phyloP scores from a whole-genome alignment of 2,797 vertebrate genomes.

The Trematomus bernacchii region DNA sequence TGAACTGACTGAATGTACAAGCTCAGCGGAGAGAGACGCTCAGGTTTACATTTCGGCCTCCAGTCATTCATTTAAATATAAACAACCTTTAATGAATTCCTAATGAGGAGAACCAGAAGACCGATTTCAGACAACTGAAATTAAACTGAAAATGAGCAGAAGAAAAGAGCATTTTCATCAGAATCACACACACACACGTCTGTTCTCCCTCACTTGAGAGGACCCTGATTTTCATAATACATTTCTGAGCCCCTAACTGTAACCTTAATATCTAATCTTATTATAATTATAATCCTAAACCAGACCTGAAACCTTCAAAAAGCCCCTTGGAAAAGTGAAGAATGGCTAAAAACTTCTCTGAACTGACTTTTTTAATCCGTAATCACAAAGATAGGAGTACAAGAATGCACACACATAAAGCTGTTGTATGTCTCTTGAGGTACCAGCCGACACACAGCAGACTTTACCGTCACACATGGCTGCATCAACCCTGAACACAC shows the following conservation, averaged over 20 bases:
- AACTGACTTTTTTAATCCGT: background rate
- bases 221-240: background rate
- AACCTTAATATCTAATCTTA: background rate
- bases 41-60: slow-evolving; percentile 19
- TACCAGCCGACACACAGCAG: slow-evolving; percentile 33
- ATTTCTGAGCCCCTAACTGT: background rate
- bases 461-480: slow-evolving; percentile 39
- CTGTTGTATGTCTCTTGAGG: slow-evolving; percentile 17
- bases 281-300: background rate
- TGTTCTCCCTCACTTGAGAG: slow-evolving; percentile 1
- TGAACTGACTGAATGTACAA: slow-evolving; percentile 76
- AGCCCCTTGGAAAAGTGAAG: background rate
- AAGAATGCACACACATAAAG: background rate
- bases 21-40: slow-evolving; percentile 77
- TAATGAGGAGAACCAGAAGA: slow-evolving; percentile 54
- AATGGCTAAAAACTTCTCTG: background rate
- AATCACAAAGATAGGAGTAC: slow-evolving; percentile 10
- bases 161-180: background rate
- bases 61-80: slow-evolving; percentile 1
- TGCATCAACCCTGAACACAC: slow-evolving; percentile 13
- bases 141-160: slow-evolving; percentile 3
- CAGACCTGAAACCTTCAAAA: background rate
- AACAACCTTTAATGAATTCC: slow-evolving; percentile 12
- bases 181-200: background rate
- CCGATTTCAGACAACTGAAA: background rate